These are phyloP conservation scores for Hemichromis elongatus DNA, from an alignment of 2,113 vertebrate species.

Conservation along the genomic window DNA sequence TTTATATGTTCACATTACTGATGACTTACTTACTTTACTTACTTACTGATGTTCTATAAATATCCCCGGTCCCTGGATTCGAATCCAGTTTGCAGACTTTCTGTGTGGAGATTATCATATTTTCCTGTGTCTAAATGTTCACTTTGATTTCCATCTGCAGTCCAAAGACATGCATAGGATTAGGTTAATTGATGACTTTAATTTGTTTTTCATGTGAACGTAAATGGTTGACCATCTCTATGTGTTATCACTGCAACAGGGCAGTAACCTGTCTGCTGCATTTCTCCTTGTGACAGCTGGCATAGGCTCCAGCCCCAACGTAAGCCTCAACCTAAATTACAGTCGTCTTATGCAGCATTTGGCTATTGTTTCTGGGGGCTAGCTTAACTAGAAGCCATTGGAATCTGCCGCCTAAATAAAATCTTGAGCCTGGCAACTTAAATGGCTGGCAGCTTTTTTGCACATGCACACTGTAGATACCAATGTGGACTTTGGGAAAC, in stretches of 20 bases:
- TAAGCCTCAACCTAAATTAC: background rate
- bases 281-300: too few relatives aligned
- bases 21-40: too few relatives aligned
- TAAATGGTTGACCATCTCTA: background rate
- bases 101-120: background rate
- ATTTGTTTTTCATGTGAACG: background rate
- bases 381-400: background rate
- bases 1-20: background rate
- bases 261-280: background rate
- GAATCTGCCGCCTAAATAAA: background rate
- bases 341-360: background rate
- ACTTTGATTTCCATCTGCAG: background rate
- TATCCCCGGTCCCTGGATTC: background rate
- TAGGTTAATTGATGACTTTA: background rate
- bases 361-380: background rate
- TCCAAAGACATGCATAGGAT: background rate
- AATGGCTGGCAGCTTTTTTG: background rate
- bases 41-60: too few relatives aligned
- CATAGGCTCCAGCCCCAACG: background rate
- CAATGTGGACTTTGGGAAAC: background rate
- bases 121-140: background rate
- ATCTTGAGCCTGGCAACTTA: background rate
- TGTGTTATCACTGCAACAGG: background rate
- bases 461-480: background rate
- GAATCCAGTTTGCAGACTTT: background rate